Evolutionary conservation across 2,113 vertebrate species (phyloP), one percentile per base, ranked within the genome.

Genomic region (Glareola pratincola): DNA sequence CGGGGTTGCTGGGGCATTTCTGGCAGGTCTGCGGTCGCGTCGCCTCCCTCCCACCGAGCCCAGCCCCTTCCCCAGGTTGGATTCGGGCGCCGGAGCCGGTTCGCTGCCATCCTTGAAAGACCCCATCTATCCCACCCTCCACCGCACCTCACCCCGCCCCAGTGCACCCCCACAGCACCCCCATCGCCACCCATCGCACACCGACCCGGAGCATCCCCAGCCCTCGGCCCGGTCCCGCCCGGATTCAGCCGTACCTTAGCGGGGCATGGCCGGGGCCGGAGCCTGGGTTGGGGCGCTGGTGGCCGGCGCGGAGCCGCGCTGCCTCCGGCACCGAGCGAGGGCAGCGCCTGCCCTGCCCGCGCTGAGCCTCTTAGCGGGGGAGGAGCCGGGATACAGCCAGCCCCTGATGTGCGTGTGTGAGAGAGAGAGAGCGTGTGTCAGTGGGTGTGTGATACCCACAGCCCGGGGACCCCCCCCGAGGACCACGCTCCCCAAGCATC

Each of bases 291-390:
- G 56, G 79, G 62, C 36, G 9, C 62, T 3, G 71, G 23, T 34
- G 48, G 29, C 62, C 71, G 48, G 72, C 30, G 21, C 47, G 29
- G 85, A 88, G 57, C 86, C 12, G 37, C 7, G 24, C 82, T 51
- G 62, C 86, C 82, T 34, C 63, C 93, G 10, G 67, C 50, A 57
- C 67, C 18, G n/a, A 94, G 91, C 43, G 37, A 90, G 45, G 75
- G 93, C 92, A 96, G 90, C 64, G 92, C 67, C 92, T 24, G 89
- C 86, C 95, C 92, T 1, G 87, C 59, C 80, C 43, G 62, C 17
- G 29, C 86, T 92, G 94, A 96, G 96, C 96, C 64, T 87, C 96
- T 96, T 91, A 92, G 74, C 50, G 80, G 74, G 90, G 96, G 96
- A 91, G 96, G 96, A 96, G 96, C 94, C 94, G 80, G 24, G 47